Evolutionary conservation across 2,888 invertebrate species (phyloP), one percentile per base, ranked within the genome.

Genomic region (Elysia crispata): DNA sequence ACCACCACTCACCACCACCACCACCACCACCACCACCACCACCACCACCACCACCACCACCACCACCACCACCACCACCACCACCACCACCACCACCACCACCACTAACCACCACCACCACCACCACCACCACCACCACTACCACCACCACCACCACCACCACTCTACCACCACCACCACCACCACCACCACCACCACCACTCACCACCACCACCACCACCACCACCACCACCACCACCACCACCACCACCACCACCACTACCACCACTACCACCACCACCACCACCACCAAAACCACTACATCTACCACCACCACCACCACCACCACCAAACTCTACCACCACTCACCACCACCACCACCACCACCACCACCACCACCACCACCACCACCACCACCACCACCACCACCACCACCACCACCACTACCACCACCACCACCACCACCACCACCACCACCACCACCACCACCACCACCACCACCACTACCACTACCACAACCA

Each of bases 391-490:
- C 23, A 64, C 64, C 23, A 64, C 64, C 23, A 64, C 64, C 23
- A 64, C 64, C 23, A 64, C 64, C 23, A 64, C 64, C 23, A 64
- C 64, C 23, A 64, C 64, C 23, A 64, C 64, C 23, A 64, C 23
- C 23, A 64, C 23, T 64, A 64, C 64, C 23, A 20, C 64, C 23
- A 64, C 64, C 23, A 64, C 64, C 23, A 64, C 64, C 23, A 64
- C 64, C 23, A 64, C 23, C 23, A 64, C 23, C 15, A 11, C 18
- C 23, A 64, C 64, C 23, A 64, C 23, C 23, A 64, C 64, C 11
- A 23, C 64, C 23, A 64, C 64, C 23, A 64, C 64, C 23, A 64
- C 64, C 23, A 20, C 18, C 23, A 64, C 64, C 23, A 64, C 23
- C 23, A 64, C n/a, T n/a, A n/a, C n/a, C n/a, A n/a, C n/a, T n/a